Evolutionary conservation across 2,797 vertebrate genomes (phyloP).

Genomic region (Nasua narica): DNA sequence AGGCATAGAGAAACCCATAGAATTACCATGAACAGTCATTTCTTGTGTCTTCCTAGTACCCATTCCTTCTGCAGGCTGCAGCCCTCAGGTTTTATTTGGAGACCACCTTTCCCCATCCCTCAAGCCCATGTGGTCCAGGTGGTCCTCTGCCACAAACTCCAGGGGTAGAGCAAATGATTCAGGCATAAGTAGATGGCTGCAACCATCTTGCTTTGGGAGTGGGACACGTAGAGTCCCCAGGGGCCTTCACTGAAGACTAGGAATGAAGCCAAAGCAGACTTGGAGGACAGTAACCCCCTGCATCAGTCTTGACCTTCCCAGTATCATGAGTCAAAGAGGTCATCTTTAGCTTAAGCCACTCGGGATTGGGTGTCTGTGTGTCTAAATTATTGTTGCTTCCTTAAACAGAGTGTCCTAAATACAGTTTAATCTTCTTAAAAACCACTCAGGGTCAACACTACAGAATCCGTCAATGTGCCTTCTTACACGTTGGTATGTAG

Average conservation of each 20-base stretch:
- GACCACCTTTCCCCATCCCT: not conserved
- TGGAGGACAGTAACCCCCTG: not conserved
- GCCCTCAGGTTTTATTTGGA: not conserved
- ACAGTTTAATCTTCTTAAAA: not conserved
- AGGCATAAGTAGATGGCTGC: rapidly evolving
- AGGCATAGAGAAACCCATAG: not conserved
- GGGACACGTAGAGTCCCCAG: not conserved
- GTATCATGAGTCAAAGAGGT: not conserved
- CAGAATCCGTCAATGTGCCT: not conserved
- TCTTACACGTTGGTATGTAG: not conserved
- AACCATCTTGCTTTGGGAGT: not conserved
- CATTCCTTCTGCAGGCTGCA: not conserved
- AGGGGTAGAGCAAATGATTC: not conserved
- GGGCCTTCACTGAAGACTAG: rapidly evolving
- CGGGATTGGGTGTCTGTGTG: not conserved
- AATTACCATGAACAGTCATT: rapidly evolving
- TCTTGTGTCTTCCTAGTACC: not conserved
- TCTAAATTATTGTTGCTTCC: not conserved
- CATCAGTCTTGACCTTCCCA: not conserved
- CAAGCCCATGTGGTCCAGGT: not conserved
- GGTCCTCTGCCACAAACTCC: not conserved
- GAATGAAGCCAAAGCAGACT: not conserved
- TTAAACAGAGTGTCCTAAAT: not conserved
- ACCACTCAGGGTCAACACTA: not conserved
- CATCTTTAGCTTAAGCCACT: not conserved